Evolutionary conservation across 2,113 vertebrate species (phyloP), one percentile per base, ranked within the genome.

Genomic region (Rissa tridactyla): DNA sequence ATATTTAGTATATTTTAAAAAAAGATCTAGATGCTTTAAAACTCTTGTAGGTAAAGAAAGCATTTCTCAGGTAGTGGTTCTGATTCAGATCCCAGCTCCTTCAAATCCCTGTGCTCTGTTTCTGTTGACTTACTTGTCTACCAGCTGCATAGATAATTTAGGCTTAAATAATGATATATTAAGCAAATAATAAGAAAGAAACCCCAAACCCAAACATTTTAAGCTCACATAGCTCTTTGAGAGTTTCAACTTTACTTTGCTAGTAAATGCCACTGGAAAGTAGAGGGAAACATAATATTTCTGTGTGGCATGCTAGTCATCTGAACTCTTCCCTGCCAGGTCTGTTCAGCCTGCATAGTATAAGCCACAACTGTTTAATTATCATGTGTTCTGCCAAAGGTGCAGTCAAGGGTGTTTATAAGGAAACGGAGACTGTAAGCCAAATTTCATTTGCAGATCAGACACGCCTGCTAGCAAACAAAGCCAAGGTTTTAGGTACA

Each of bases 391-490:
- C 89, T 97, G 91, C 94, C 97, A 95, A 93, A 96, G 92, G 91
- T 97, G 89, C 82, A 91, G 89, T 84, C 91, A 85, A 88, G 93
- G 84, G 94, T 96, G 89, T 97, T 96, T 96, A 88, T 91, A 96
- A 95, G 92, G 93, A 95, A 96, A 91, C 0, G 0, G 78, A 92
- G 81, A 87, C 6, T 8, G 89, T 69, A 88, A 94, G 93, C 92
- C 95, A 96, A 92, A 96, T 96, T 97, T 95, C 89, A 96, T 95
- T 90, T 96, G 82, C 89, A 85, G 86, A 94, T 95, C 91, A 86
- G 97, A 95, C 95, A 96, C 65, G 82, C 96, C 97, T 97, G 75
- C 68, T 94, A 77, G 84, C 55, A 90, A 90, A 90, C 71, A 92
- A 93, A 95, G 96, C 95, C 95, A 96, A 93, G 80, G 75, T 42